phyloP scores from a whole-genome alignment of 2,113 vertebrate genomes.

The Microcebus griseorufus region DNA sequence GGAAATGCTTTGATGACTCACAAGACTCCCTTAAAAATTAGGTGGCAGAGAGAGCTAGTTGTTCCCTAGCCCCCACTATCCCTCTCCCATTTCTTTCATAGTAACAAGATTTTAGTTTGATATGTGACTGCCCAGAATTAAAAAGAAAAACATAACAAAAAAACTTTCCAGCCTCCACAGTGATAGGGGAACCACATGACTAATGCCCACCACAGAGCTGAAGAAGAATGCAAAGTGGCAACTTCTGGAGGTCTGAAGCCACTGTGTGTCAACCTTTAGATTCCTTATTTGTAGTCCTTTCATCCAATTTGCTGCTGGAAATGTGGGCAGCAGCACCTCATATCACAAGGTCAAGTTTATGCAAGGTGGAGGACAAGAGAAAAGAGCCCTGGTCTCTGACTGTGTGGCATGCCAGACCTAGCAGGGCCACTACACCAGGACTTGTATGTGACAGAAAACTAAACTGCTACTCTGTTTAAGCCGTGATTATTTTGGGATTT shows the following conservation, averaged over 20 bases:
- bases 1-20: not conserved
- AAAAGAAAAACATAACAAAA: not conserved
- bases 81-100: not conserved
- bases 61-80: not conserved
- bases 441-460: not conserved
- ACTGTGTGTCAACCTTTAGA: rapidly evolving
- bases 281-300: not conserved
- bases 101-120: not conserved
- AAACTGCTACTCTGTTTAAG: not conserved
- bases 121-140: not conserved
- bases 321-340: not conserved
- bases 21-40: not conserved
- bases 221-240: not conserved
- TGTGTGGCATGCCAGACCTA: not conserved
- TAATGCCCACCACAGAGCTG: too few species aligned
- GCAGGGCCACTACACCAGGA: too few species aligned
- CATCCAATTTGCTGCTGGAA: not conserved
- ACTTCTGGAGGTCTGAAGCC: not conserved
- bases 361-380: not conserved
- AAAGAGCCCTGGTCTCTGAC: not conserved
- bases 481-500: not conserved
- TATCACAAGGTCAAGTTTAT: not conserved
- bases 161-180: not conserved
- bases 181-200: not conserved
- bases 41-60: not conserved